These are phyloP conservation scores for Balaenoptera acutorostrata DNA, from an alignment of 2,113 vertebrate genomes.

Conservation along the genomic window DNA sequence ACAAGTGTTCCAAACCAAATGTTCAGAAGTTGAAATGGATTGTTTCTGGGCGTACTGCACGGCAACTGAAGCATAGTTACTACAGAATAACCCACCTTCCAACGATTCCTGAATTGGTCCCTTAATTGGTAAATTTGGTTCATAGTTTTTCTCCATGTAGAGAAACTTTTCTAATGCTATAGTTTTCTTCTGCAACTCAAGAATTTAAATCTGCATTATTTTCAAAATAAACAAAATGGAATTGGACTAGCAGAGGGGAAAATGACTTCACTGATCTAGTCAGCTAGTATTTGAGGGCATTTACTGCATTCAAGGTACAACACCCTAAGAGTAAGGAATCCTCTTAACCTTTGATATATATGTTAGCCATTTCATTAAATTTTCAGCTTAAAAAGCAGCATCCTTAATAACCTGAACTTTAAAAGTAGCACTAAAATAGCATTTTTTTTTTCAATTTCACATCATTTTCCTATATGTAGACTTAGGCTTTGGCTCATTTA, in stretches of 20 bases:
- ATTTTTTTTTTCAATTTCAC: neutral
- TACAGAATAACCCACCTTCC: slow-evolving; percentile 95
- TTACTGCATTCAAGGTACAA: neutral
- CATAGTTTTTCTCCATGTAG: neutral
- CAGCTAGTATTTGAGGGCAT: neutral
- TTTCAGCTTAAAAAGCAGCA: neutral
- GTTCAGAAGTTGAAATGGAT: slow-evolving; percentile 94
- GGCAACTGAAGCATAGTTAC: slow-evolving; percentile 94
- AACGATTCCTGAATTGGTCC: slow-evolving; percentile 92
- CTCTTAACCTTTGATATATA: neutral
- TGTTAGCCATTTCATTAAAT: neutral
- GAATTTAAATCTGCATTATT: neutral
- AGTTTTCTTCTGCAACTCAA: neutral
- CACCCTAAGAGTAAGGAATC: neutral
- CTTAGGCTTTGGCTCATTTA: neutral
- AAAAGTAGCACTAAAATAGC: neutral
- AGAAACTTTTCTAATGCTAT: neutral
- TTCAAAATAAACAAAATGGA: slow-evolving; percentile 16
- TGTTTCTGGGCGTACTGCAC: slow-evolving; percentile 93
- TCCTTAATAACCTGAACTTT: neutral
- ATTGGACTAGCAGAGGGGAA: neutral
- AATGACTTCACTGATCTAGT: neutral
- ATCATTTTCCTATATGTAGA: neutral
- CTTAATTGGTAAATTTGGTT: slow-evolving; percentile 72
- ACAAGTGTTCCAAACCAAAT: slow-evolving; percentile 91